A percentile compares a stretch with the other conserved stretches of the same genome.
phyloP scores from a whole-genome alignment of 1,140 invertebrate genomes.

The Spodoptera litura region DNA sequence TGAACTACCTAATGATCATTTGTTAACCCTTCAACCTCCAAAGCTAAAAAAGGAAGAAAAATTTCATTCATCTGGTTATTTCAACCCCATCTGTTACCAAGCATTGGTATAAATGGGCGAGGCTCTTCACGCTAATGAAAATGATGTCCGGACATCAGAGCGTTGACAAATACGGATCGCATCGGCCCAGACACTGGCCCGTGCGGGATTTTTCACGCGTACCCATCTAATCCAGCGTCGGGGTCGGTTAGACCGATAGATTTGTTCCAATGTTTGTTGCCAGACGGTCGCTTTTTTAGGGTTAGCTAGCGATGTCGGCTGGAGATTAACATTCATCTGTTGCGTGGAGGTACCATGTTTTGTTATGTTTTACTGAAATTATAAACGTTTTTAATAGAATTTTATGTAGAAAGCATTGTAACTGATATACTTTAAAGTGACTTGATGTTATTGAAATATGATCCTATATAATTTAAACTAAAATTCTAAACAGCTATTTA shows the following conservation, averaged over 20 bases:
- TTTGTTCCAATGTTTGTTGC: conserved; percentile 38
- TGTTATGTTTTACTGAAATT: background rate
- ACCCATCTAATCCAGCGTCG: conserved; percentile 52
- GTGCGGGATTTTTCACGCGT: conserved; percentile 58
- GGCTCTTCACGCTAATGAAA: conserved; percentile 60
- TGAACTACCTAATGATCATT: background rate
- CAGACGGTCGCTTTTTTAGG: conserved; percentile 32
- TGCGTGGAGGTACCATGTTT: background rate
- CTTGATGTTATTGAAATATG: no score
- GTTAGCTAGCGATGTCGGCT: conserved; percentile 16
- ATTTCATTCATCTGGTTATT: conserved; percentile 13
- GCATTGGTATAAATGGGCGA: conserved; percentile 64
- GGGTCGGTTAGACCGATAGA: conserved; percentile 49
- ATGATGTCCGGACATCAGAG: conserved; percentile 59
- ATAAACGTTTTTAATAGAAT: no score
- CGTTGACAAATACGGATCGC: conserved; percentile 64
- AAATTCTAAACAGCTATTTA: no score
- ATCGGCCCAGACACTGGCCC: conserved; percentile 44
- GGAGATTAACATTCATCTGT: conserved; percentile 27
- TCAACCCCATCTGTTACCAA: conserved; percentile 34
- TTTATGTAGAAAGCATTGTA: no score
- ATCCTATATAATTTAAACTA: no score
- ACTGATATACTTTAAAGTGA: no score
- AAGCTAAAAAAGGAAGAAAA: conserved; percentile 8
- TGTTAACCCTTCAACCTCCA: background rate